A percentile compares a stretch with the other conserved stretches of the same genome.
Conservation (phyloP, 2,888 invertebrate genomes). For the Acanthacorydalis orientalis region DNA sequence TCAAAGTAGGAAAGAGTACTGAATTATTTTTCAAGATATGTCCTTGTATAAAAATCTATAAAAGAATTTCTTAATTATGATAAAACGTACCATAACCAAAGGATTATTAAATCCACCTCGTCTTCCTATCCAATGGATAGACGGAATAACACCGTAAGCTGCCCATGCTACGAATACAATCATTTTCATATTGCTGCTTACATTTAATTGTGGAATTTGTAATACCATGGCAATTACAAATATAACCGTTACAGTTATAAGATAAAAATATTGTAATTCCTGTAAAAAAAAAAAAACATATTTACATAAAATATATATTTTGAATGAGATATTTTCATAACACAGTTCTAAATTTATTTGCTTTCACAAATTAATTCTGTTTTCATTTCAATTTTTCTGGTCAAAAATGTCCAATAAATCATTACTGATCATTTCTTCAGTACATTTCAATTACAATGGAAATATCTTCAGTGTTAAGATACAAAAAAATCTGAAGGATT, state of each 20-base stretch:
- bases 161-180: conserved; percentile 74
- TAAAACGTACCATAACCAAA: conserved; percentile 53
- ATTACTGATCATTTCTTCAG: no score
- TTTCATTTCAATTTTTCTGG: background rate
- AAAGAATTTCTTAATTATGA: background rate
- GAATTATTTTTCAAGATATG: background rate
- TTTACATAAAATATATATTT: background rate
- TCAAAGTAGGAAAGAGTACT: background rate
- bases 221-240: conserved; percentile 64
- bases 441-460: no score
- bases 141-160: conserved; percentile 77
- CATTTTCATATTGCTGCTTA: conserved; percentile 57
- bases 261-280: conserved; percentile 66
- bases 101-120: conserved; percentile 79
- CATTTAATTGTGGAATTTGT: conserved; percentile 56
- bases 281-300: conserved; percentile 24
- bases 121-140: conserved; percentile 75
- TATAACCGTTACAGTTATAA: conserved; percentile 64
- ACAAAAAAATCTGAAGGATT: no score
- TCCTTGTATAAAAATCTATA: background rate
- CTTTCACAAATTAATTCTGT: background rate
- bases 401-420: background rate
- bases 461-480: no score
- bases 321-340: no score
- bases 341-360: no score